Base-by-base conservation (phyloP, 2,888 invertebrate species). In the Cantharis rufa region DNA sequence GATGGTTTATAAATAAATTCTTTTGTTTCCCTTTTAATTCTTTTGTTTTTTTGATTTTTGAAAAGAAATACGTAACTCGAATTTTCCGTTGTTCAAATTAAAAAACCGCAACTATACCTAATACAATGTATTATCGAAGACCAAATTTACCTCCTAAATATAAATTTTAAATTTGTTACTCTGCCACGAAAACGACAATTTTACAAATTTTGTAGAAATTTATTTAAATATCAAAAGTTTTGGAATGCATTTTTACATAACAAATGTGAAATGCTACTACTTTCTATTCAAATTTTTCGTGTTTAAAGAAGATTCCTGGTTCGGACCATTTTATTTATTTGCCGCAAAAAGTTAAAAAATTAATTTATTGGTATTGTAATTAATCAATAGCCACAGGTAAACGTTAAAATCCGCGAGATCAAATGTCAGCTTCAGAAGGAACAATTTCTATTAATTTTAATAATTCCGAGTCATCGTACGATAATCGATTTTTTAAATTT, bases 1-100 rank as follows among this genome's bases (percentile, higher is more conserved):
- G 82, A 78, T 78, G 77, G 78, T 81, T 81, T 76, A 76, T 74
- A 76, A 28, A 75, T 75, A 66, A 24, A 32, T 78, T 76, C 70
- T 74, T 75, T 77, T 74, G 24, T 69, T 68, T 70, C 15, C 7
- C 13, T 15, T 62, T 71, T 66, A 61, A 21, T 73, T 62, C 28
- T 68, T 21, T 74, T 70, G 69, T 77, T 15, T 74, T 69, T 64
- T 61, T 27, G n/a, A 48, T 48, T 48, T 48, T 48, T n/a, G n/a
- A 32, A 32, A 32, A 32, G 32, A 5, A 32, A 32, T 32, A 32
- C n/a, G 32, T 2, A n/a, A n/a, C 13, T 32, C 32, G 32, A 48
- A n/a, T 32, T 32, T 32, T 32, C 32, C 13, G 13, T 32, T 32
- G 32, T 32, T 32, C 13, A 48, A 48, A 48, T 48, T 48, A n/a